Evolutionary conservation across 2,888 invertebrate species (phyloP), one percentile per base, ranked within the genome.

Genomic region (Molorchus minor): DNA sequence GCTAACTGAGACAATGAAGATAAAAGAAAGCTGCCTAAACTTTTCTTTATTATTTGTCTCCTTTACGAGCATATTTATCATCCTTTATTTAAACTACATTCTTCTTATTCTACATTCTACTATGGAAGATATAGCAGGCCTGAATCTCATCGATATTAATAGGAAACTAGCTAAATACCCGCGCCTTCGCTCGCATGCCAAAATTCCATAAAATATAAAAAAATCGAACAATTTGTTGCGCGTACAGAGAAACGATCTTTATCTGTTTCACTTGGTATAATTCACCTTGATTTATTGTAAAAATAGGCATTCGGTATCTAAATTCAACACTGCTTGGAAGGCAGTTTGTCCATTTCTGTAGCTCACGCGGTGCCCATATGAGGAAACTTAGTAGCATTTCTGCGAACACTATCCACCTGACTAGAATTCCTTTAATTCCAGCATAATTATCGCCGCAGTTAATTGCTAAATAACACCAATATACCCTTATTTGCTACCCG

Each of bases 391-490:
- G 67, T 66, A 59, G 70, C 70, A 65, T 67, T 77, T 76, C 77
- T 69, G 52, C 71, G 75, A 73, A 76, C 71, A 72, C 72, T 74
- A 71, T 75, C 75, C 75, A 76, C 74, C 73, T 74, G 76, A 74
- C 73, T 68, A 69, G 75, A 75, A 76, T 77, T 74, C 71, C 62
- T 68, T 62, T 58, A 56, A 71, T 70, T 70, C 71, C 70, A 62
- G 65, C 66, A 70, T 70, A 71, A 71, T 71, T 70, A 70, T 69
- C 68, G 56, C 70, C 56, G 65, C 65, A 60, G 65, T 70, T 71
- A 71, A 70, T 71, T 71, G 68, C 70, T n/a, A 63, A 62, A 68
- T 65, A 67, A 69, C 71, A 64, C 69, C 69, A 64, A 65, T 67
- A 63, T 62, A 61, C 61, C 71, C 71, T 67, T 69, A 65, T 71